Conservation (phyloP, 2,888 invertebrate genomes). For the Mesochorus sp. region DNA sequence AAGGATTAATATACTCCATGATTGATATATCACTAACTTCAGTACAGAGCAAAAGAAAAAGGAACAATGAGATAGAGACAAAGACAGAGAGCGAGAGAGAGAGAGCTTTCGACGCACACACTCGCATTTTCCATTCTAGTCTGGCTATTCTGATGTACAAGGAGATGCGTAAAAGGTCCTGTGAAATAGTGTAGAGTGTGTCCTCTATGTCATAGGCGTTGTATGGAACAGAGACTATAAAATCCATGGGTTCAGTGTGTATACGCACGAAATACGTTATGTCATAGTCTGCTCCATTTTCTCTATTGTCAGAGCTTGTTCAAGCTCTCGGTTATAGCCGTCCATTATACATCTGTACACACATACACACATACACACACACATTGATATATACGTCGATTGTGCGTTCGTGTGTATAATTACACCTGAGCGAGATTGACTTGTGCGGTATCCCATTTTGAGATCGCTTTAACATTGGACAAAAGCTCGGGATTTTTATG, state of each 20-base stretch:
- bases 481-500: constrained; percentile 32
- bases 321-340: not conserved
- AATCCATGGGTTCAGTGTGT: constrained; percentile 7
- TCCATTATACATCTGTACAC: constrained; percentile 28
- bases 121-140: constrained; percentile 13
- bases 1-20: constrained; percentile 74
- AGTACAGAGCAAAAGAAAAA: not conserved
- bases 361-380: too few relatives aligned
- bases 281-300: not conserved
- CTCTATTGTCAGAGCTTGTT: not conserved
- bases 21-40: constrained; percentile 68
- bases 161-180: constrained; percentile 13
- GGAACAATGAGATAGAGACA: not conserved
- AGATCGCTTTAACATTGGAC: constrained; percentile 36
- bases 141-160: not conserved
- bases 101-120: constrained; percentile 56
- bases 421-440: constrained; percentile 38
- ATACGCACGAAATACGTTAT: not conserved
- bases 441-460: constrained; percentile 7
- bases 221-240: constrained; percentile 8
- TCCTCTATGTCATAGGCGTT: not conserved
- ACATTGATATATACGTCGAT: not conserved
- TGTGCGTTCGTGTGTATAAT: constrained; percentile 22
- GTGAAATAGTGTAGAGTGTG: constrained; percentile 19
- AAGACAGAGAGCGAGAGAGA: not conserved